Base-by-base conservation (phyloP, 2,113 vertebrate species). In the Oxyruncus cristatus region DNA sequence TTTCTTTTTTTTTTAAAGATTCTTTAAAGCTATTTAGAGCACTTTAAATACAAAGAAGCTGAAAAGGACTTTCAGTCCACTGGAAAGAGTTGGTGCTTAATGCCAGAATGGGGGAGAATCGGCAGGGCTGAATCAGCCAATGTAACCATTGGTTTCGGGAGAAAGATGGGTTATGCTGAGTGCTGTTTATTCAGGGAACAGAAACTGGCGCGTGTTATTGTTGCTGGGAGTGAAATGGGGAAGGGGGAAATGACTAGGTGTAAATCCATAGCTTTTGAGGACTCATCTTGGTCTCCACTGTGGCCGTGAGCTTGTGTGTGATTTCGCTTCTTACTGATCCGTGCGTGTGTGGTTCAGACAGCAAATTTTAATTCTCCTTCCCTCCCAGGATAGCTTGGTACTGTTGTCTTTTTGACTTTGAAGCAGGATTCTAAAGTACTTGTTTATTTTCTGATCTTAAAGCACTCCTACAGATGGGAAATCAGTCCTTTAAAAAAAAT, bases 21-120 rank as follows among this genome's bases (percentile, higher is more conserved):
- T 97, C 96, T 97, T 97, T 97, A 97, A 97, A 97, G 93, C 96
- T 96, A 81, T 97, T 98, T 97, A 96, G 84, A 96, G 90, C 94
- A 95, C 98, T 97, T 97, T 97, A 98, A 96, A 94, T 92, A 97
- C 97, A 98, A 97, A 98, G 96, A 92, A 93, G 84, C 92, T 95
- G 97, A 97, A 98, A 97, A 95, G 93, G 92, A 95, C 93, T 81
- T 82, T 97, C 88, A 95, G 92, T 74, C 63, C 3, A 1, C 78
- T 77, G 89, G 92, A 97, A 95, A 88, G 94, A 86, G 41, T 56
- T 55, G 85, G 95, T 92, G 85, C 89, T 97, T 92, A 88, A 59
- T 92, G 89, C 93, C 92, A 84, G 95, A 95, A 78, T 78, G 93
- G 89, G 42, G 93, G 90, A 91, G 91, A 85, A 44, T 85, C 41